phyloP scores from a whole-genome alignment of 2,888 invertebrate species.

The Hydropsyche betteni region DNA sequence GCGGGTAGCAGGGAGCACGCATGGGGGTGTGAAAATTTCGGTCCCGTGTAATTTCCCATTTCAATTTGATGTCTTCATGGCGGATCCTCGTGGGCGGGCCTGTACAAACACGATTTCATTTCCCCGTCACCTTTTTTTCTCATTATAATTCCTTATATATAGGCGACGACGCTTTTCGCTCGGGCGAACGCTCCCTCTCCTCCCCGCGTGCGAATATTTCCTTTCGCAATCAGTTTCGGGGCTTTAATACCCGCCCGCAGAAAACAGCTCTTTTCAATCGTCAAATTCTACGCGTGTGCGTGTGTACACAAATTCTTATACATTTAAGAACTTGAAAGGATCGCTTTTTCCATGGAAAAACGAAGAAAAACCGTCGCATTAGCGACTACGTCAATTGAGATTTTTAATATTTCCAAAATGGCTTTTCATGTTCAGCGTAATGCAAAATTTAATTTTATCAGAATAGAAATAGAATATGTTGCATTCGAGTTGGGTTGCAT shows the following conservation, averaged over 20 bases:
- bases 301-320: conserved; percentile 18
- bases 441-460: not conserved
- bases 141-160: conserved; percentile 50
- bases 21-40: conserved; percentile 47
- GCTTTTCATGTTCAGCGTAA: not conserved
- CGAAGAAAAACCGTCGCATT: not conserved
- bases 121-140: conserved; percentile 50
- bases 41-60: conserved; percentile 51
- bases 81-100: conserved; percentile 46
- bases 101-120: conserved; percentile 51
- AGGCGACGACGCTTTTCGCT: conserved; percentile 45
- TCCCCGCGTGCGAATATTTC: conserved; percentile 43
- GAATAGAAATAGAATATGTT: not conserved
- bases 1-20: conserved; percentile 30
- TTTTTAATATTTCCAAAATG: conserved; percentile 14
- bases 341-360: conserved; percentile 8
- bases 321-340: conserved; percentile 10
- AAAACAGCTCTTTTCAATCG: conserved; percentile 45
- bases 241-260: conserved; percentile 41
- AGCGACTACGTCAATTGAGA: conserved; percentile 1
- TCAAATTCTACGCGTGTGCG: conserved; percentile 21
- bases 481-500: too few relatives aligned
- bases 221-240: conserved; percentile 49
- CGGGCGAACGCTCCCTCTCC: conserved; percentile 43
- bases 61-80: conserved; percentile 47